Percentiles rank a stretch among this genome's conserved stretches.
Evolutionary conservation across 2,113 vertebrate species (phyloP).

Genomic region (Rhinichthys klamathensis): DNA sequence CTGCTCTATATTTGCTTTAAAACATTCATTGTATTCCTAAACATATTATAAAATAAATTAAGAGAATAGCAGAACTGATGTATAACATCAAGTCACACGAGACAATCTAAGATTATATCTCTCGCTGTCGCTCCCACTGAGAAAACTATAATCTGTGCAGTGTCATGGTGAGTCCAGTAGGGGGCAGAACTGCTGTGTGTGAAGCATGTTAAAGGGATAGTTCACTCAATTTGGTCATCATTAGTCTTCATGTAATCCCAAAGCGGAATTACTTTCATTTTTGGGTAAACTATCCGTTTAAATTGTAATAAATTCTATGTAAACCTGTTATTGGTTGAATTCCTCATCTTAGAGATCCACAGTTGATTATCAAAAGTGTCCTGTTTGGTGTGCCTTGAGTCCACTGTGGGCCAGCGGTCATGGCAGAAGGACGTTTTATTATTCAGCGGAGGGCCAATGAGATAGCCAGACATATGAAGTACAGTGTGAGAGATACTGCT

Average conservation of each 20-base stretch:
- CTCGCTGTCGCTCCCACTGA: neutral
- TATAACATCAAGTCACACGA: conserved; percentile 44
- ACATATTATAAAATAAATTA: conserved; percentile 5
- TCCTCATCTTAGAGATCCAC: conserved; percentile 16
- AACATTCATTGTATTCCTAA: conserved; percentile 8
- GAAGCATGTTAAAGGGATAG: neutral
- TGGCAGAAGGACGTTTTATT: neutral
- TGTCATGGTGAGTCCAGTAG: conserved; percentile 11
- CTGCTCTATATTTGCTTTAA: conserved; percentile 6
- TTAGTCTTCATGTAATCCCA: neutral
- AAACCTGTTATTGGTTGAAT: neutral
- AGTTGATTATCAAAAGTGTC: neutral
- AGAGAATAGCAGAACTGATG: conserved; percentile 30
- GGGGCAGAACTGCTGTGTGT: neutral
- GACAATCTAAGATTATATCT: conserved; percentile 29
- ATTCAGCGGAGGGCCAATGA: conserved; percentile 69
- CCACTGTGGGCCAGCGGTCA: neutral
- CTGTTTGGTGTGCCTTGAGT: neutral
- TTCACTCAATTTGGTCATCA: neutral
- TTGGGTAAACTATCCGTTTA: neutral
- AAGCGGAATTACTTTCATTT: neutral
- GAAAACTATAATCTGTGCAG: neutral
- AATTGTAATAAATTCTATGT: neutral
- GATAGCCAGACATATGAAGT: conserved; percentile 71
- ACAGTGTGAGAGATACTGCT: conserved; percentile 62